Evolutionary conservation across 2,797 vertebrate genomes (phyloP).

Genomic region (Spinus pinus): DNA sequence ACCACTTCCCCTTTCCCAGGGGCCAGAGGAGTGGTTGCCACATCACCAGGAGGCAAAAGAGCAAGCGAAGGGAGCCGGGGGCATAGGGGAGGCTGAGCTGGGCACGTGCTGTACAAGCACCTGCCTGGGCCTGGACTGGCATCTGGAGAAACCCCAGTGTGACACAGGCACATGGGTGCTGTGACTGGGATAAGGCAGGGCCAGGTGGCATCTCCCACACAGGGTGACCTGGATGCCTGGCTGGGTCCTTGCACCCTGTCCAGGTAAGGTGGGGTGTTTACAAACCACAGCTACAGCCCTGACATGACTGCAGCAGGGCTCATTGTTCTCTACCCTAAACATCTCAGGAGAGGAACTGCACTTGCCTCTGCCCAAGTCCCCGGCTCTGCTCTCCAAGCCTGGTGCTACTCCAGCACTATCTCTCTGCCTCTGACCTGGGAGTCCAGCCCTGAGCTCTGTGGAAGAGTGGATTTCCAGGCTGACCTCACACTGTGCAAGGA

Average conservation of each 20-base stretch:
- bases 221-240: rapidly evolving
- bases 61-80: rapidly evolving
- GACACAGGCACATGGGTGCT: background rate
- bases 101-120: rapidly evolving
- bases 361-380: rapidly evolving
- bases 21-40: background rate
- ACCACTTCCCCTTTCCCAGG: background rate
- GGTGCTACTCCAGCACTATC: rapidly evolving
- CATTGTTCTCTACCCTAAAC: background rate
- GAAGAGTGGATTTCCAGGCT: background rate
- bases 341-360: background rate
- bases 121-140: background rate
- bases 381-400: background rate
- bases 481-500: background rate
- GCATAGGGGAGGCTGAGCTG: rapidly evolving
- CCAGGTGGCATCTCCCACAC: background rate
- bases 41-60: background rate
- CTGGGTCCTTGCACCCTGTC: rapidly evolving
- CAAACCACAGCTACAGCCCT: rapidly evolving
- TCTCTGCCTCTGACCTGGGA: rapidly evolving
- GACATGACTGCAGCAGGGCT: rapidly evolving
- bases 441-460: background rate
- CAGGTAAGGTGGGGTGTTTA: rapidly evolving
- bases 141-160: rapidly evolving
- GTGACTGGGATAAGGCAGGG: background rate